Evolutionary conservation across 1,140 invertebrate species (phyloP).

Genomic region (Cydia fagiglandana): DNA sequence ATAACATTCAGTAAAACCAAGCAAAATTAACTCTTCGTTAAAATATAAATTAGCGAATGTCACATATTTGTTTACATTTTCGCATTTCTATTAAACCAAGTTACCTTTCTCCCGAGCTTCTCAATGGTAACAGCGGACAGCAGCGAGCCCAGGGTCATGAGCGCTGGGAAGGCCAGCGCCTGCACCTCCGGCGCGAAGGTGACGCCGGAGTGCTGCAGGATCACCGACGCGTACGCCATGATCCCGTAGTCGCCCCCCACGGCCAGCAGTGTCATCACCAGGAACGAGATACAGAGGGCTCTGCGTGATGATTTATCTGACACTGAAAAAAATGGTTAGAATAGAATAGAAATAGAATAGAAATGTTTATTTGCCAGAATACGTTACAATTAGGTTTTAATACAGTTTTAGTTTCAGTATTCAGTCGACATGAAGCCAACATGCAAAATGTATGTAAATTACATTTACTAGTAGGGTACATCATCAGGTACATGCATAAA

Average conservation of each 20-base stretch:
- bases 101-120: constrained; percentile 12
- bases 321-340: background rate
- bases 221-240: background rate
- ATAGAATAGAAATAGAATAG: too few relatives aligned
- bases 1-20: too few relatives aligned
- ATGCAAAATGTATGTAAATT: too few relatives aligned
- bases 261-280: background rate
- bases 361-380: too few relatives aligned
- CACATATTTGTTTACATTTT: too few relatives aligned
- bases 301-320: background rate
- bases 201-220: background rate
- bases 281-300: background rate
- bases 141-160: background rate
- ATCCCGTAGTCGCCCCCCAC: constrained; percentile 9
- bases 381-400: too few relatives aligned
- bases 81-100: background rate
- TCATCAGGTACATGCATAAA: too few relatives aligned
- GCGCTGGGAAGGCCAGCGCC: background rate
- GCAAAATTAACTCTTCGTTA: too few relatives aligned
- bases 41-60: too few relatives aligned
- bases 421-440: too few relatives aligned
- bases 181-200: constrained; percentile 7
- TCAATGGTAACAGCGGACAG: background rate
- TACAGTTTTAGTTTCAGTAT: too few relatives aligned
- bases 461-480: too few relatives aligned